phyloP scores from a whole-genome alignment of 2,113 vertebrate genomes.

The Pontoporia blainvillei region DNA sequence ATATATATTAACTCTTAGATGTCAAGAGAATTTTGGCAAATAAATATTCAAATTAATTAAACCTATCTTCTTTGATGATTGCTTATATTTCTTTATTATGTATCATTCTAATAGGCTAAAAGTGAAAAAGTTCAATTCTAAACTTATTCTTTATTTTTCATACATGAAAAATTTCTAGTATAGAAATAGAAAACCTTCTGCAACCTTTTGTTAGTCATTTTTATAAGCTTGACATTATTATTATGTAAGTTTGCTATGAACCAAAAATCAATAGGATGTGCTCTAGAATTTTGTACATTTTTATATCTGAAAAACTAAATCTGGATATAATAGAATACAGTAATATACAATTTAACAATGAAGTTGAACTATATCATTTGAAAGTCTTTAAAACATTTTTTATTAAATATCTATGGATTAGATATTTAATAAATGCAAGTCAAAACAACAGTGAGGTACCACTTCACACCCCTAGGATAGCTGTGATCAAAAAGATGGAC shows the following conservation, averaged over 20 bases:
- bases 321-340: not conserved
- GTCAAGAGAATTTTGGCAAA: not conserved
- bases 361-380: not conserved
- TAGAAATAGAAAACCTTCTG: not conserved
- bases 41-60: not conserved
- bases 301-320: not conserved
- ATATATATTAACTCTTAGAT: not conserved
- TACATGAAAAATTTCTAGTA: not conserved
- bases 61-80: not conserved
- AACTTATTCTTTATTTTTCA: not conserved
- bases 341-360: not conserved
- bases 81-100: not conserved
- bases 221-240: not conserved
- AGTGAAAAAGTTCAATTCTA: not conserved
- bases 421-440: not conserved
- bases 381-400: not conserved
- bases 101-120: not conserved
- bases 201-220: not conserved
- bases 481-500: not conserved
- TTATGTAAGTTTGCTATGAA: not conserved
- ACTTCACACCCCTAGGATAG: not conserved
- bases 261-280: not conserved
- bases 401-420: not conserved
- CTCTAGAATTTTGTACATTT: not conserved
- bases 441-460: not conserved